phyloP scores from a whole-genome alignment of 2,888 invertebrate species.

The Eupithecia exiguata region DNA sequence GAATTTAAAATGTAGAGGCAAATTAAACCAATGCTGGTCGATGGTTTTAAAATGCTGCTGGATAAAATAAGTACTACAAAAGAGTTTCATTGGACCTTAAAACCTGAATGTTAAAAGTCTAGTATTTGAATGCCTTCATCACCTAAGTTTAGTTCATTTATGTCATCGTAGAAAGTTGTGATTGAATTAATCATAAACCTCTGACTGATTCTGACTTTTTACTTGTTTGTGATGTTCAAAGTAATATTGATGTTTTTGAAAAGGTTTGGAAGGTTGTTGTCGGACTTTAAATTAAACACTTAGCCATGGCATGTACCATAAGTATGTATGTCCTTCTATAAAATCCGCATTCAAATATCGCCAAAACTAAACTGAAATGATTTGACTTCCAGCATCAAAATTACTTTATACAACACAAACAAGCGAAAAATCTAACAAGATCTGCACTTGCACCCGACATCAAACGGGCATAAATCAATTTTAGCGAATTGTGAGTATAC shows the following conservation, averaged over 20 bases:
- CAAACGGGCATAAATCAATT: slow-evolving; percentile 79
- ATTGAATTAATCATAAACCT: too few relatives aligned
- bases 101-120: not conserved
- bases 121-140: too few relatives aligned
- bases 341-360: too few relatives aligned
- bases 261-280: too few relatives aligned
- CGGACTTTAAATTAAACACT: too few relatives aligned
- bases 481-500: slow-evolving; percentile 77
- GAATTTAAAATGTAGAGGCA: slow-evolving; percentile 23
- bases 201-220: not conserved
- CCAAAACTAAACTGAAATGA: too few relatives aligned
- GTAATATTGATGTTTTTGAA: too few relatives aligned
- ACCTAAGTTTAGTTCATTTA: too few relatives aligned
- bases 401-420: not conserved
- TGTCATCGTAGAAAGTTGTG: too few relatives aligned
- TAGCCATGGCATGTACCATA: too few relatives aligned
- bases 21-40: not conserved
- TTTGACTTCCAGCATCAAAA: not conserved
- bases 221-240: not conserved
- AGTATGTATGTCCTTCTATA: too few relatives aligned
- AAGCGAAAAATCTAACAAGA: slow-evolving; percentile 19
- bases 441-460: slow-evolving; percentile 49
- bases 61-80: not conserved
- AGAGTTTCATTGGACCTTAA: not conserved
- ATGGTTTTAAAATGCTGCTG: not conserved